phyloP scores from a whole-genome alignment of 30 jellyfish, hydroid and myxozoan species.

The Hydra vulgaris region DNA sequence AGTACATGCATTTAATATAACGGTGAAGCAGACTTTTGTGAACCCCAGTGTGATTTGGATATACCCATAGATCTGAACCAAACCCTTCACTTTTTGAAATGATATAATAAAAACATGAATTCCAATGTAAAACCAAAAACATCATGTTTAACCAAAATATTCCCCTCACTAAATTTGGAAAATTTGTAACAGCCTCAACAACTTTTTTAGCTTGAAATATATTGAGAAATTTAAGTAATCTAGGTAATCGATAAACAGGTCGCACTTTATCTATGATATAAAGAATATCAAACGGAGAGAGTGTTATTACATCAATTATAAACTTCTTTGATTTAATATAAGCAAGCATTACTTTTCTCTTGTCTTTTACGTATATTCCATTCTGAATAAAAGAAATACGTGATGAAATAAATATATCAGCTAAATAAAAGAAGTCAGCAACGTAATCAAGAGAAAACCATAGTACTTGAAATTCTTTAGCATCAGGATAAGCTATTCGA shows the following conservation, averaged over 20 bases:
- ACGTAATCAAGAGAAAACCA: slow-evolving; percentile 75
- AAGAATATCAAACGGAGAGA: slow-evolving; percentile 60
- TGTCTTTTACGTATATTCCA: slow-evolving; percentile 70
- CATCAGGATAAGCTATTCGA: slow-evolving; percentile 57
- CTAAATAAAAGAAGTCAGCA: slow-evolving; percentile 59
- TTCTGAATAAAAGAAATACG: slow-evolving; percentile 61
- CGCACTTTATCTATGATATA: slow-evolving; percentile 28
- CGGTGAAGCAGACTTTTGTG: slow-evolving; percentile 39
- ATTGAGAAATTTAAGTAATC: slow-evolving; percentile 58
- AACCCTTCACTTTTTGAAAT: slow-evolving; percentile 83
- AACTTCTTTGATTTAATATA: slow-evolving; percentile 51
- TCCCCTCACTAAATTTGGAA: slow-evolving; percentile 73
- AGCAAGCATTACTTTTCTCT: slow-evolving; percentile 35
- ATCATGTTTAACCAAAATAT: slow-evolving; percentile 56
- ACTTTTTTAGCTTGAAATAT: slow-evolving; percentile 57
- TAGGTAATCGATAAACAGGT: slow-evolving; percentile 64
- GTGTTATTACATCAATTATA: slow-evolving; percentile 40
- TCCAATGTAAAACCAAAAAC: slow-evolving; percentile 90
- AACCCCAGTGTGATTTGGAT: slow-evolving; percentile 42
- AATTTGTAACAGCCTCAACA: slow-evolving; percentile 67
- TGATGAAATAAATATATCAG: slow-evolving; percentile 47
- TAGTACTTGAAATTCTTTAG: slow-evolving; percentile 31
- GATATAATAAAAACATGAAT: slow-evolving; percentile 72
- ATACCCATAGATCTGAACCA: slow-evolving; percentile 78
- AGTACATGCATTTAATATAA: slow-evolving; percentile 66